Percentiles rank a stretch among this genome's conserved stretches.
These are phyloP conservation scores for Nephrotoma appendiculata DNA, from an alignment of 2,888 invertebrate genomes.

Conservation along the genomic window DNA sequence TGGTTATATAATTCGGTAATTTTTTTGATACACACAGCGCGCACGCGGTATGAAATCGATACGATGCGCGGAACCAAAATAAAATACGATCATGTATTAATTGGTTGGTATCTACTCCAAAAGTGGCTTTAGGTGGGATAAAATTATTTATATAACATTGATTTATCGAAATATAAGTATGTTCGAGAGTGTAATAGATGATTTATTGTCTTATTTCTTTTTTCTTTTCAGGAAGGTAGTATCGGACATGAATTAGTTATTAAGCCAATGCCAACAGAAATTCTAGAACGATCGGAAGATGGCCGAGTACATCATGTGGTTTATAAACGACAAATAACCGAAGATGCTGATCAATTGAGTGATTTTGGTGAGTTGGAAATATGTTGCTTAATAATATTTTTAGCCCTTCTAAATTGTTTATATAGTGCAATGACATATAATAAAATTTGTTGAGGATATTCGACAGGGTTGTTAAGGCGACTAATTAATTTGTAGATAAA, in stretches of 20 bases:
- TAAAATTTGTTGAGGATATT: too few species aligned
- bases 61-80: not conserved
- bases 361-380: constrained; percentile 58
- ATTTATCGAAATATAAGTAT: not conserved
- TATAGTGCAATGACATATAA: too few species aligned
- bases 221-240: constrained; percentile 64
- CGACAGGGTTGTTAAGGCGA: too few species aligned
- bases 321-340: constrained; percentile 44
- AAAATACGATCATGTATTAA: not conserved
- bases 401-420: too few species aligned
- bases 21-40: not conserved
- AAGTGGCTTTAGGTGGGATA: not conserved
- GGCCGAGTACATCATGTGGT: constrained; percentile 53
- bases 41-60: not conserved
- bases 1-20: not conserved
- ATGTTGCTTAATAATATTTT: too few species aligned
- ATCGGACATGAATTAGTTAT: constrained; percentile 82
- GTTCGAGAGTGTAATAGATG: not conserved
- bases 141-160: not conserved
- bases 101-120: not conserved
- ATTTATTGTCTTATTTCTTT: constrained; percentile 6
- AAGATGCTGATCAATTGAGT: constrained; percentile 45
- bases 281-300: constrained; percentile 33
- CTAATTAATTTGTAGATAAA: too few species aligned
- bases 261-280: constrained; percentile 64